A percentile compares a stretch with the other conserved stretches of the same genome.
These are phyloP conservation scores for Caerostris darwini DNA, from an alignment of 1,140 invertebrate species.

Conservation along the genomic window DNA sequence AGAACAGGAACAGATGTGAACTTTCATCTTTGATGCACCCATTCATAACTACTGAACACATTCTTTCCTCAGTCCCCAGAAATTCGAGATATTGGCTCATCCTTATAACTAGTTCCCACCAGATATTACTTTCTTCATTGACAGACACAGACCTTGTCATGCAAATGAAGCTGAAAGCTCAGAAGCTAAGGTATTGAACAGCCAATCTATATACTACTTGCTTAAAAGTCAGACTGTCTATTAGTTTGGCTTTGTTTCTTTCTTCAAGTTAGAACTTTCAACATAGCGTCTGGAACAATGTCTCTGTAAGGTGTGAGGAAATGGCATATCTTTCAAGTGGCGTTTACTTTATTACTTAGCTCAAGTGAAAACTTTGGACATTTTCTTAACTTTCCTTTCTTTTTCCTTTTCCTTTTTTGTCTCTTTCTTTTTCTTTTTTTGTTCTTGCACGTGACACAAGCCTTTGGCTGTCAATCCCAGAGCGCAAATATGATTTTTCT, in stretches of 20 bases:
- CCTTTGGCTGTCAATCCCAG: constrained; percentile 16
- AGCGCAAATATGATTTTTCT: constrained; percentile 25
- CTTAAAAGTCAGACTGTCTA: constrained; percentile 13
- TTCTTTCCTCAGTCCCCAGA: background rate
- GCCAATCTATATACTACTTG: background rate
- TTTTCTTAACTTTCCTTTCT: background rate
- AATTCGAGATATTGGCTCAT: constrained; percentile 25
- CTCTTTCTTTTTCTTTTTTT: background rate
- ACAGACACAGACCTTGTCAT: constrained; percentile 52
- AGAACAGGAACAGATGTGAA: constrained; percentile 22
- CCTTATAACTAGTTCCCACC: background rate
- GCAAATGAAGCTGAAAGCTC: constrained; percentile 15
- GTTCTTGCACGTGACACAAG: background rate
- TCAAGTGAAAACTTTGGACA: constrained; percentile 3
- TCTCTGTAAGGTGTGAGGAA: background rate
- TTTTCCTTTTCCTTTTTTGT: background rate
- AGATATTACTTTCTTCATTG: constrained; percentile 56
- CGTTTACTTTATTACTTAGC: constrained; percentile 54
- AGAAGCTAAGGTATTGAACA: background rate
- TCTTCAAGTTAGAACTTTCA: background rate
- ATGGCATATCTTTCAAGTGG: constrained; percentile 24
- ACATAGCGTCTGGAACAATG: background rate
- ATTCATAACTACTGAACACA: background rate
- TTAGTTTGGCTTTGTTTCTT: constrained; percentile 8
- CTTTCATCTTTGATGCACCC: background rate